Conservation (phyloP, 2,888 invertebrate species). For the Diploptera punctata region DNA sequence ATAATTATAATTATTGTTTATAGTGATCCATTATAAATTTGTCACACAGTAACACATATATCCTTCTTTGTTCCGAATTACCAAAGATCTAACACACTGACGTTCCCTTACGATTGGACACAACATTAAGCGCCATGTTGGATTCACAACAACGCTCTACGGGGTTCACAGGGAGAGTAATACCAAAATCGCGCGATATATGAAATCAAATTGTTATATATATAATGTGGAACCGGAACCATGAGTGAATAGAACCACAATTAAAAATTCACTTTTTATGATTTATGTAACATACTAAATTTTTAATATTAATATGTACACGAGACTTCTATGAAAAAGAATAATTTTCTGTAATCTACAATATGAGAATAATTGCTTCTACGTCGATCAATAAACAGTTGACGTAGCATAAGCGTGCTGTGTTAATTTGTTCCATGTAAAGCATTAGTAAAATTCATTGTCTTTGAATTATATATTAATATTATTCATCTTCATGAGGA, state of each 20-base stretch:
- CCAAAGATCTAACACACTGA: constrained; percentile 43
- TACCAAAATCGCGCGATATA: constrained; percentile 52
- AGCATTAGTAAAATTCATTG: too few relatives aligned
- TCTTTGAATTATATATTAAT: too few relatives aligned
- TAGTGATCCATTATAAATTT: neutral
- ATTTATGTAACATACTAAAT: neutral
- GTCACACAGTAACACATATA: constrained; percentile 5
- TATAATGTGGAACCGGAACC: neutral
- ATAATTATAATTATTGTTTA: neutral
- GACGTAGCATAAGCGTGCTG: constrained; percentile 38
- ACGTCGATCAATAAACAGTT: constrained; percentile 41
- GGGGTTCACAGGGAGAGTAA: constrained; percentile 59
- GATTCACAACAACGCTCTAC: constrained; percentile 74
- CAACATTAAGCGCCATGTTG: constrained; percentile 72
- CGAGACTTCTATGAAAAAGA: neutral
- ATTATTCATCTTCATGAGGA: too few relatives aligned
- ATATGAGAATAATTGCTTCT: constrained; percentile 32
- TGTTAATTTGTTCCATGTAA: constrained; percentile 38
- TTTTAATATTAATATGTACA: too few relatives aligned
- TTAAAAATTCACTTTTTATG: too few relatives aligned
- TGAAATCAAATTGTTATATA: neutral
- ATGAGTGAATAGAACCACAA: too few relatives aligned
- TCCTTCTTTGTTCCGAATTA: constrained; percentile 34
- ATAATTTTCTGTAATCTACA: neutral
- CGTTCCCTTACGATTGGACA: constrained; percentile 57